Evolutionary conservation across 2,888 invertebrate genomes (phyloP).

Genomic region (Micoletzkya japonica): DNA sequence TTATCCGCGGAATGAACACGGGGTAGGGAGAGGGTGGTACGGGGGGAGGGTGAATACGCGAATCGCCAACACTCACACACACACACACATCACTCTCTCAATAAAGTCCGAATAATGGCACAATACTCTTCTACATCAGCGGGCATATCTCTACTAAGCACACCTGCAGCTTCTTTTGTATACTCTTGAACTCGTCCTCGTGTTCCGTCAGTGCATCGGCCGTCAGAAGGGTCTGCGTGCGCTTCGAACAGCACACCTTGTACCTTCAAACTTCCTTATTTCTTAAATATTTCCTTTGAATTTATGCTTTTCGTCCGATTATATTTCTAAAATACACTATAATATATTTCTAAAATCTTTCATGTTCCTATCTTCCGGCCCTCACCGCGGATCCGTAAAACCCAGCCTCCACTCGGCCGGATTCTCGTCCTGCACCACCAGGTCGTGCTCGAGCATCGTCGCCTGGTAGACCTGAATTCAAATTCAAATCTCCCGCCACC

Average conservation of each 20-base stretch:
- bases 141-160: constrained; percentile 9
- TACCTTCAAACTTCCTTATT: constrained; percentile 34
- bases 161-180: constrained; percentile 42
- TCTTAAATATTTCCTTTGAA: too few species aligned
- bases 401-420: constrained; percentile 53
- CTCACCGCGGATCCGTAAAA: constrained; percentile 53
- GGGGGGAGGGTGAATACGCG: neutral
- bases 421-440: constrained; percentile 53
- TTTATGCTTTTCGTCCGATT: too few species aligned
- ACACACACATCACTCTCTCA: too few species aligned
- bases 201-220: constrained; percentile 45
- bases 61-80: too few species aligned
- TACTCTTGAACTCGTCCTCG: constrained; percentile 49
- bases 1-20: too few species aligned
- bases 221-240: constrained; percentile 55
- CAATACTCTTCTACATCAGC: too few species aligned
- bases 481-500: too few species aligned
- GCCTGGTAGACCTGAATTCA: constrained; percentile 51
- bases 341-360: too few species aligned
- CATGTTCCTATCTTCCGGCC: too few species aligned
- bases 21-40: too few species aligned
- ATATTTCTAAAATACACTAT: too few species aligned
- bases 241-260: constrained; percentile 43
- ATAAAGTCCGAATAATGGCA: too few species aligned
- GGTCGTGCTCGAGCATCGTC: constrained; percentile 55